Base-by-base conservation (phyloP, 2,888 invertebrate species). In the Strigamia maritima region DNA sequence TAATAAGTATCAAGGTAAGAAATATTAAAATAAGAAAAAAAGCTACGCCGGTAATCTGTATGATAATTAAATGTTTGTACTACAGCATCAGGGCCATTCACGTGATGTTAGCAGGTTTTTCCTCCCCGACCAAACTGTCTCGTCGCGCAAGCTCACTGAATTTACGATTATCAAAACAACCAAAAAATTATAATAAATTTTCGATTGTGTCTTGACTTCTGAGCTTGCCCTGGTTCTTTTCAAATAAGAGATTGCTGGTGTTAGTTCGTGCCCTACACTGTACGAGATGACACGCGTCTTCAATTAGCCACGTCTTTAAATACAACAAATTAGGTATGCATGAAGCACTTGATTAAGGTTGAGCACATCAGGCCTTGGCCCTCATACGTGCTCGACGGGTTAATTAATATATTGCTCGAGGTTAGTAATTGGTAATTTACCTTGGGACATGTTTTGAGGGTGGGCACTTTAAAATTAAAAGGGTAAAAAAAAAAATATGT, bases 331-430 rank as follows among this genome's bases (percentile, higher is more conserved):
- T 65, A 65, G 12, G 16, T 65, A 65, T 65, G 65, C 65, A 65
- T 65, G 65, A 65, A 14, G 65, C 65, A 26, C 14, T 65, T 65
- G 22, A 65, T 65, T 65, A 65, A 65, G 65, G 65, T 65, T 65
- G 65, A 49, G 49, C 12, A 65, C 65, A 65, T 65, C 26, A 65
- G 65, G 14, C 65, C 65, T 65, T 65, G 65, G 65, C 65, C 65
- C 65, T 65, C 65, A 65, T 65, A 65, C 65, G 65, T 65, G 65
- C 65, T 26, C 16, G n/a, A 16, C 24, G 65, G 24, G 65, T 26
- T 65, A 65, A 65, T 65, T 65, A 65, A 65, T 65, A 16, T 26
- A 26, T 65, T 65, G 65, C 65, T 65, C 26, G 49, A 24, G 65
- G 26, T 65, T 65, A 65, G 65, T 24, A 65, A 65, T 65, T 65